Percentiles rank a stretch among this genome's conserved stretches.
phyloP scores from a whole-genome alignment of 2,797 vertebrate genomes.

The Pachyuromys duprasi region DNA sequence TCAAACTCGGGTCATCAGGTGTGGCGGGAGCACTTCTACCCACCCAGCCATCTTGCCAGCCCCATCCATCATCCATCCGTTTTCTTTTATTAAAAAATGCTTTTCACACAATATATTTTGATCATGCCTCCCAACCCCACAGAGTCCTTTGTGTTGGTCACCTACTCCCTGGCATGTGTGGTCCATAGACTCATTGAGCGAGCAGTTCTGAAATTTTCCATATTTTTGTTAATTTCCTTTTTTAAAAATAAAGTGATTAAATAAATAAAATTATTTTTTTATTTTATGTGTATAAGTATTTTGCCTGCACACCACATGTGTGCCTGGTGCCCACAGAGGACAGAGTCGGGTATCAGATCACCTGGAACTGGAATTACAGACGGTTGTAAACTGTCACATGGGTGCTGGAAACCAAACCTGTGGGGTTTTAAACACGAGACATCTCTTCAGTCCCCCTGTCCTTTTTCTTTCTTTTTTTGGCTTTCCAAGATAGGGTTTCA shows the following conservation, averaged over 20 bases:
- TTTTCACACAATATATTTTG: neutral
- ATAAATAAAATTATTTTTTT: neutral
- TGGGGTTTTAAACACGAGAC: too few relatives aligned
- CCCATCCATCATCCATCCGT: too few relatives aligned
- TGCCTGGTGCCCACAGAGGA: neutral
- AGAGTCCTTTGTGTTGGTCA: too few relatives aligned
- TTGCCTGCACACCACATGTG: neutral
- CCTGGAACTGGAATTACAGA: neutral
- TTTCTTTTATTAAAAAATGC: neutral
- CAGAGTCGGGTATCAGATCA: neutral
- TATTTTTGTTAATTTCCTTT: conserved; percentile 36
- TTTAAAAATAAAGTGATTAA: neutral
- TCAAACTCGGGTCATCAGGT: neutral
- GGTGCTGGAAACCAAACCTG: neutral
- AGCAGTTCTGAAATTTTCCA: neutral
- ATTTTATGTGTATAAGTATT: neutral
- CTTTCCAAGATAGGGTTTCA: neutral
- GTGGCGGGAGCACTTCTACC: neutral
- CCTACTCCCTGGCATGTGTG: neutral
- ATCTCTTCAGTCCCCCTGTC: too few relatives aligned
- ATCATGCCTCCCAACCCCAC: neutral
- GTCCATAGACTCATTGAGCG: neutral
- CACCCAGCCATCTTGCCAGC: neutral
- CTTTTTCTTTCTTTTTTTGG: neutral
- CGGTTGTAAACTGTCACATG: neutral